Percentiles rank a stretch among this genome's conserved stretches.
Conservation (phyloP, 1,140 invertebrate species). For the Kradibia gibbosae region DNA sequence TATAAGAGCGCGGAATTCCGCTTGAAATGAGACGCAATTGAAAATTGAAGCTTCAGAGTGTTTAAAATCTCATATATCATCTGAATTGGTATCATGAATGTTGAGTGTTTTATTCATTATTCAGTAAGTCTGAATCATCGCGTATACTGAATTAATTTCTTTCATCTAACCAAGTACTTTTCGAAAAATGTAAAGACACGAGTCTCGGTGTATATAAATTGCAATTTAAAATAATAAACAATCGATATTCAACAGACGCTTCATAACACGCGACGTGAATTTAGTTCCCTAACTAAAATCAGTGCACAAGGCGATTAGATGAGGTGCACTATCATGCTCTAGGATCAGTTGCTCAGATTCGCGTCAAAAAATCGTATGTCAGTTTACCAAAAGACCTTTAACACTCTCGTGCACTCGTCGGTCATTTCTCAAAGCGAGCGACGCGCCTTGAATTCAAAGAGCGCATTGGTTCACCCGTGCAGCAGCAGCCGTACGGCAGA, state of each 20-base stretch:
- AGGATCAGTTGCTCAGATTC: neutral
- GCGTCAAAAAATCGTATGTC: neutral
- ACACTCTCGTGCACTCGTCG: conserved; percentile 14
- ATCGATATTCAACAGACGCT: neutral
- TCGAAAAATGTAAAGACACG: neutral
- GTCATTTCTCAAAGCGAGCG: conserved; percentile 29
- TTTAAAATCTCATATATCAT: neutral
- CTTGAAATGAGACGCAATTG: neutral
- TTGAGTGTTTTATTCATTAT: neutral
- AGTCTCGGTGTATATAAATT: neutral
- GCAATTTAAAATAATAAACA: neutral
- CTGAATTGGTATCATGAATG: neutral
- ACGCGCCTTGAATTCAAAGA: conserved; percentile 26
- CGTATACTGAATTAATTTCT: neutral
- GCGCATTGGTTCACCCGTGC: neutral
- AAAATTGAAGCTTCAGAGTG: neutral
- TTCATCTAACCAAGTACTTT: neutral
- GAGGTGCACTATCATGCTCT: neutral
- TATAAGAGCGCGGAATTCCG: neutral
- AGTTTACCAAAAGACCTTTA: conserved; percentile 24
- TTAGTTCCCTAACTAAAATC: neutral
- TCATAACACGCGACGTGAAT: neutral
- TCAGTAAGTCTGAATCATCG: neutral
- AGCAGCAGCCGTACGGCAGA: neutral
- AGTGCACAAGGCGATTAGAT: neutral